These are phyloP conservation scores for Phallusia fumigata DNA, from an alignment of 23 tunicate genomes.

Conservation along the genomic window DNA sequence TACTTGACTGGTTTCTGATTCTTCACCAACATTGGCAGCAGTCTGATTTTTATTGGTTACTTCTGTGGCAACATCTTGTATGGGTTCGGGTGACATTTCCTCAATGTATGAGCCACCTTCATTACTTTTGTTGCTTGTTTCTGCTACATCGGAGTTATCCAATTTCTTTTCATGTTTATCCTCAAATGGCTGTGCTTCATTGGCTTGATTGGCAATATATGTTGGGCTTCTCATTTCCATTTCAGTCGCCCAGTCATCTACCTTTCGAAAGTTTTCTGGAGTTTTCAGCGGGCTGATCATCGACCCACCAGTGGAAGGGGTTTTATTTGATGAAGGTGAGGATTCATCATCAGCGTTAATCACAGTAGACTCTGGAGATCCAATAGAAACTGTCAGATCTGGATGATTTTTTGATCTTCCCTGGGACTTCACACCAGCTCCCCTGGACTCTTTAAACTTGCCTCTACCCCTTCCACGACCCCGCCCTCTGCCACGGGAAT, in stretches of 20 bases:
- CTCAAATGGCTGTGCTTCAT: background rate
- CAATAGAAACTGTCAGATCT: slow-evolving; percentile 16
- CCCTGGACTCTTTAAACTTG: background rate
- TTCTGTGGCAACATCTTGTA: too few species aligned
- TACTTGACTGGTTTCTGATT: too few species aligned
- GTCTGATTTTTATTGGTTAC: too few species aligned
- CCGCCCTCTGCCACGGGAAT: slow-evolving; percentile 31
- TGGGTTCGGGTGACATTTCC: too few species aligned
- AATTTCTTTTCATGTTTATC: background rate
- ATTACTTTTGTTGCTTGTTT: background rate
- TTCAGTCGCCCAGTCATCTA: slow-evolving; percentile 88
- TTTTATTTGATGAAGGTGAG: background rate
- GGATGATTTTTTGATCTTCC: background rate
- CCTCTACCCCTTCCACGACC: slow-evolving; percentile 33
- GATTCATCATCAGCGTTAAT: background rate
- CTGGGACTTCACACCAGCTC: background rate
- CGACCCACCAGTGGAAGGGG: slow-evolving; percentile 15
- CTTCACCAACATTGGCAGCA: too few species aligned
- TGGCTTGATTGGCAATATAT: slow-evolving; percentile 18
- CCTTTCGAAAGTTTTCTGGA: slow-evolving; percentile 63
- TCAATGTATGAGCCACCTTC: background rate
- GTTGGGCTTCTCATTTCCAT: slow-evolving; percentile 76
- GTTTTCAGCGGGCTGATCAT: slow-evolving; percentile 68
- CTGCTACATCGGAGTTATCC: background rate
- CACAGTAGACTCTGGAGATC: background rate